A percentile compares a stretch with the other conserved stretches of the same genome.
phyloP scores from a whole-genome alignment of 2,888 invertebrate species.

The Mythimna ferrago region DNA sequence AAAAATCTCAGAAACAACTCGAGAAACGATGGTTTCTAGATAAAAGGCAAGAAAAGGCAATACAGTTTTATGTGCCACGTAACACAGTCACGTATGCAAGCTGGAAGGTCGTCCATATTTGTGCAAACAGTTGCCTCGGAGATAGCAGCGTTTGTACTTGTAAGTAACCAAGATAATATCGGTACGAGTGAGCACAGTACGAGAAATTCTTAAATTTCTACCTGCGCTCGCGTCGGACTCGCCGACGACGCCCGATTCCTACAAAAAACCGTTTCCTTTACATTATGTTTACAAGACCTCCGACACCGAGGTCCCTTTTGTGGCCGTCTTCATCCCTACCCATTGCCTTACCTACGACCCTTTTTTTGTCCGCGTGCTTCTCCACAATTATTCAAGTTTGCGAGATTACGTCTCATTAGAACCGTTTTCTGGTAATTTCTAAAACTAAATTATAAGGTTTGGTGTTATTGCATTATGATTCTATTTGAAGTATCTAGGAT shows the following conservation, averaged over 20 bases:
- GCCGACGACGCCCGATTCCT: slow-evolving; percentile 73
- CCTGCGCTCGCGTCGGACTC: slow-evolving; percentile 77
- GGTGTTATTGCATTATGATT: not conserved
- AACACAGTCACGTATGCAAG: slow-evolving; percentile 80
- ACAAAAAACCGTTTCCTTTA: slow-evolving; percentile 87
- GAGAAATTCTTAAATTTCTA: slow-evolving; percentile 77
- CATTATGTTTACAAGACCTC: slow-evolving; percentile 89
- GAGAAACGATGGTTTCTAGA: slow-evolving; percentile 57
- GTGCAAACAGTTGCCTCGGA: slow-evolving; percentile 82
- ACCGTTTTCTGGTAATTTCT: slow-evolving; percentile 31
- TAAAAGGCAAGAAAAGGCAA: slow-evolving; percentile 67
- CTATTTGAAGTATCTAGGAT: too few relatives aligned
- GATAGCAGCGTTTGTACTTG: slow-evolving; percentile 84
- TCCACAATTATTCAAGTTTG: slow-evolving; percentile 69
- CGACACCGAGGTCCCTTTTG: slow-evolving; percentile 85
- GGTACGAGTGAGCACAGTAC: slow-evolving; percentile 67
- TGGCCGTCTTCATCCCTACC: slow-evolving; percentile 71
- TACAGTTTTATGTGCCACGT: slow-evolving; percentile 67
- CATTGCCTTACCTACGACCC: slow-evolving; percentile 76
- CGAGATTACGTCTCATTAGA: slow-evolving; percentile 68
- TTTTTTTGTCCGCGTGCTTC: slow-evolving; percentile 85
- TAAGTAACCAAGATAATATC: slow-evolving; percentile 83
- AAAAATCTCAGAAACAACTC: slow-evolving; percentile 52
- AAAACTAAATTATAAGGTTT: not conserved
- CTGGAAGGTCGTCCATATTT: slow-evolving; percentile 82